Evolutionary conservation across 2,797 vertebrate species (phyloP).

Genomic region (Lepilemur ruficaudatus): DNA sequence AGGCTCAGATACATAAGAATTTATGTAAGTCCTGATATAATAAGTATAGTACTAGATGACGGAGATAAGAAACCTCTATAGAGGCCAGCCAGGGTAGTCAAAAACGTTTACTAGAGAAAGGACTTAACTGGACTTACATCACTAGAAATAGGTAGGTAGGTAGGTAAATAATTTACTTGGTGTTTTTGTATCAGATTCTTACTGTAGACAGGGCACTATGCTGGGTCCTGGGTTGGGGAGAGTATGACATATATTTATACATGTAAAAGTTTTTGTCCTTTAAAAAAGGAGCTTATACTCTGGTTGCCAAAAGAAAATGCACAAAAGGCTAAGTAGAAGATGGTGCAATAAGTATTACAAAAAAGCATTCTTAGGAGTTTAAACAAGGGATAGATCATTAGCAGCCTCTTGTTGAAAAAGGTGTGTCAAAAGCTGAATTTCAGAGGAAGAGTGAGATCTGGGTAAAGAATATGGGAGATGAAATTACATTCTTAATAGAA

Average conservation of each 20-base stretch:
- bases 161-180: neutral
- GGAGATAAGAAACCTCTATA: neutral
- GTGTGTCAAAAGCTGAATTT: neutral
- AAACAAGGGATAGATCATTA: neutral
- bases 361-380: neutral
- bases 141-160: neutral
- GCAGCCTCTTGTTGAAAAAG: neutral
- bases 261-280: neutral
- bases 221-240: neutral
- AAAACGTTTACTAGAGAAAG: neutral
- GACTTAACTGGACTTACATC: neutral
- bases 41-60: neutral
- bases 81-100: neutral
- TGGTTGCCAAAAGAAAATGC: neutral
- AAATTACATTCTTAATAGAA: constrained; percentile 31
- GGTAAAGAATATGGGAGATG: neutral
- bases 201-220: neutral
- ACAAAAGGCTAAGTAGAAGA: neutral
- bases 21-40: neutral
- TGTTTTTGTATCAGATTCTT: neutral
- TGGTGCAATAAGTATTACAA: neutral
- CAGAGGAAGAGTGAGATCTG: neutral
- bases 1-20: neutral
- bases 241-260: neutral
- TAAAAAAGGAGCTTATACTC: neutral